Conservation (phyloP, 2,888 invertebrate species). For the Plemyria rubiginata region DNA sequence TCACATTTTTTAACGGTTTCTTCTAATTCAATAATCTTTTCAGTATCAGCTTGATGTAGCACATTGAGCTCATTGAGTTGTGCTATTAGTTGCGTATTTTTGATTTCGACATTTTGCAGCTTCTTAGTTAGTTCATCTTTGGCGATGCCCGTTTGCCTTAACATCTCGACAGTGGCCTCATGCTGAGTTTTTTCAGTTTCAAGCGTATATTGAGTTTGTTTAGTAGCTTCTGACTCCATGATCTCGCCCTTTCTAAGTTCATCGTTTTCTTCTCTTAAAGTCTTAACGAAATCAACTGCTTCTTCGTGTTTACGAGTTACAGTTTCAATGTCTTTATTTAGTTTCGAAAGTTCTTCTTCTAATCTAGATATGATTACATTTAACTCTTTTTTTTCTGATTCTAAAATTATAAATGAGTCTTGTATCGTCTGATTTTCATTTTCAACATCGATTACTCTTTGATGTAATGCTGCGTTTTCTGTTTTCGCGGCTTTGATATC, state of each 20-base stretch:
- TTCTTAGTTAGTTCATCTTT: slow-evolving; percentile 35
- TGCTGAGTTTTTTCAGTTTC: slow-evolving; percentile 29
- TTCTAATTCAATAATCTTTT: slow-evolving; percentile 29
- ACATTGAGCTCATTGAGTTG: slow-evolving; percentile 32
- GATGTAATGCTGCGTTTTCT: slow-evolving; percentile 36
- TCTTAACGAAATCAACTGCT: slow-evolving; percentile 7
- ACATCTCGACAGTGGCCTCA: slow-evolving; percentile 20
- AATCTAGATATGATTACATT: slow-evolving; percentile 14
- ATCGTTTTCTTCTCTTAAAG: slow-evolving; percentile 14
- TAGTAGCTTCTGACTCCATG: slow-evolving; percentile 12
- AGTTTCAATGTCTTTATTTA: slow-evolving; percentile 15
- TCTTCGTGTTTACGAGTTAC: slow-evolving; percentile 20
- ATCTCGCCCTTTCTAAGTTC: slow-evolving; percentile 11
- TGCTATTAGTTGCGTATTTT: slow-evolving; percentile 35
- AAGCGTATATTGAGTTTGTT: slow-evolving; percentile 20
- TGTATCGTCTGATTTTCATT: slow-evolving; percentile 15
- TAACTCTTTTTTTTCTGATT: slow-evolving; percentile 18
- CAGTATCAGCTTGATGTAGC: slow-evolving; percentile 17
- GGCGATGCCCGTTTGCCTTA: slow-evolving; percentile 21
- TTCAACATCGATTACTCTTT: slow-evolving; percentile 22
- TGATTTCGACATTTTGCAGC: slow-evolving; percentile 40
- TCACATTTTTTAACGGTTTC: slow-evolving; percentile 25
- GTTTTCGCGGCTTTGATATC: slow-evolving; percentile 32
- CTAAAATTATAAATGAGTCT: slow-evolving; percentile 6
- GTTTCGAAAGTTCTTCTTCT: slow-evolving; percentile 13